Evolutionary conservation across 2,888 invertebrate genomes (phyloP), one percentile per base, ranked within the genome.

Genomic region (Leucania comma): DNA sequence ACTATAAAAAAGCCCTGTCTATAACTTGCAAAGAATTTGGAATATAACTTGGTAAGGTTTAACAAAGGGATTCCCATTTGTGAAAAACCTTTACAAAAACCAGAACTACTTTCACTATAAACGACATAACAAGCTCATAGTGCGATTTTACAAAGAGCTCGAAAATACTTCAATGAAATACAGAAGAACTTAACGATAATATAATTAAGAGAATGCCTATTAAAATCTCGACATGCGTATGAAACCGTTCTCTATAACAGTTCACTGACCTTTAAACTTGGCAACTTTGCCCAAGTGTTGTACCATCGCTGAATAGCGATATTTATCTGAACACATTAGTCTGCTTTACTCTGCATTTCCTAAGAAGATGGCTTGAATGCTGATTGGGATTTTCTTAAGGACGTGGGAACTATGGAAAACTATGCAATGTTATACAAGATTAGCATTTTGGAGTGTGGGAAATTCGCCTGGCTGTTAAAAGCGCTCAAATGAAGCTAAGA

Each of bases 191-290:
- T 80, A 58, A 63, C 12, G 56, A 64, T 75, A 46, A 35, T 53
- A 63, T 74, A 78, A 81, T 78, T 76, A 78, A 66, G 73, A 70
- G 71, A 78, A 75, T 67, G 22, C 32, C 5, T 51, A 75, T 62
- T 73, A 72, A 71, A 26, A 46, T 38, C 48, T 22, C 56, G 57
- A 60, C 65, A 59, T 70, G 50, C 50, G 57, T 71, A 58, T 77
- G 70, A 67, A 75, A 76, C 68, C 66, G 54, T 73, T 65, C 48
- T 66, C 42, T 57, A 63, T 57, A 22, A 50, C 48, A 80, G 83
- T 64, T 59, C 83, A 59, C 78, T 87, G 86, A 84, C 80, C 86
- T 82, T 67, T 84, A 77, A 70, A 81, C 82, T 80, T 74, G 72
- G 71, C 70, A 65, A 51, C 75, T 22, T 75, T 22, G 22, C 65